Percentiles rank a stretch among this genome's conserved stretches.
These are phyloP conservation scores for Calameuta pallipes DNA, from an alignment of 2,888 invertebrate species.

Conservation along the genomic window DNA sequence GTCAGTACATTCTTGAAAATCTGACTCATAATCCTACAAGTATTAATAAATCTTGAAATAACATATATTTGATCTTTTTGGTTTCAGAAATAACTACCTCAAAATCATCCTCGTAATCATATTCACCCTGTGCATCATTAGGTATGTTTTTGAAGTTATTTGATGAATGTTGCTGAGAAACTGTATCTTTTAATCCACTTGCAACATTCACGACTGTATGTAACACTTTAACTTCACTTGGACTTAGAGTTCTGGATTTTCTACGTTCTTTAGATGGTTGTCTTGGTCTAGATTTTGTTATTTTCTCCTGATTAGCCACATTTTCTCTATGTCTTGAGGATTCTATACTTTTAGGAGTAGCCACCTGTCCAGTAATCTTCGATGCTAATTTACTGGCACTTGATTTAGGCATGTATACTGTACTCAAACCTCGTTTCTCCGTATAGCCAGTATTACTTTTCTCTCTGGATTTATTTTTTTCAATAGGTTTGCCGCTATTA, in stretches of 20 bases:
- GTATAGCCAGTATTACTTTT: constrained; percentile 30
- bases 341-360: constrained; percentile 16
- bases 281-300: constrained; percentile 12
- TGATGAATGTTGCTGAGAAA: background rate
- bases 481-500: background rate
- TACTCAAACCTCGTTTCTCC: constrained; percentile 55
- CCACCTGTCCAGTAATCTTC: constrained; percentile 12
- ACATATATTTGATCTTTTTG: background rate
- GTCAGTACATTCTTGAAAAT: constrained; percentile 66
- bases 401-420: constrained; percentile 50
- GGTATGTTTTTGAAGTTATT: background rate
- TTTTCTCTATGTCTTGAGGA: constrained; percentile 15
- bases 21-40: constrained; percentile 68
- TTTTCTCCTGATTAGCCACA: constrained; percentile 7
- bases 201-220: constrained; percentile 23
- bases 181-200: background rate
- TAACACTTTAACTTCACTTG: constrained; percentile 56
- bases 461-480: constrained; percentile 22
- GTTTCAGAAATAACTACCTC: constrained; percentile 54
- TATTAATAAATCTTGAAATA: background rate
- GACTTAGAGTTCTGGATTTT: constrained; percentile 57
- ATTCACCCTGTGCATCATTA: constrained; percentile 36
- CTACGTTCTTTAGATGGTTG: constrained; percentile 44
- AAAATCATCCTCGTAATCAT: constrained; percentile 67
- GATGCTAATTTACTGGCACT: constrained; percentile 4